These are phyloP conservation scores for Drosophila arizonae DNA, from an alignment of 1,140 invertebrate genomes.

Conservation along the genomic window DNA sequence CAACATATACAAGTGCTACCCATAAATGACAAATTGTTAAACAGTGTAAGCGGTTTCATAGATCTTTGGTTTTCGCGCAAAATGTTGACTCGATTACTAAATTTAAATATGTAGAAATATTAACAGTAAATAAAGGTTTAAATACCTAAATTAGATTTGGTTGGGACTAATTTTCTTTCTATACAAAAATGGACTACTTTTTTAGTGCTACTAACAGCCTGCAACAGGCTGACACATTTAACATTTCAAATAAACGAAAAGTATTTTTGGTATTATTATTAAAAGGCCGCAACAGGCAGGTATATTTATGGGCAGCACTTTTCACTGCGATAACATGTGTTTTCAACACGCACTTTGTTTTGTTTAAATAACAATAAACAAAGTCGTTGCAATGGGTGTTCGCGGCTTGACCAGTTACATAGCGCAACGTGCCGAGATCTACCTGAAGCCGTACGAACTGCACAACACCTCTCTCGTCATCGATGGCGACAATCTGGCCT, in stretches of 20 bases:
- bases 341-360: slow-evolving; percentile 48
- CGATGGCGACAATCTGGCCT: slow-evolving; percentile 91
- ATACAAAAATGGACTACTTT: too few relatives aligned
- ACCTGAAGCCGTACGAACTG: slow-evolving; percentile 86
- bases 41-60: neutral
- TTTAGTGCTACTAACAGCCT: too few relatives aligned
- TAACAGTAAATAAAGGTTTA: too few relatives aligned
- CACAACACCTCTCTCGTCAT: slow-evolving; percentile 89
- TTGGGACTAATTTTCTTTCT: too few relatives aligned
- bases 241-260: too few relatives aligned
- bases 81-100: neutral
- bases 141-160: too few relatives aligned
- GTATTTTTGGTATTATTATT: neutral
- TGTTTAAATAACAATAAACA: slow-evolving; percentile 45
- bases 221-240: too few relatives aligned
- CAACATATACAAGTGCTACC: too few relatives aligned
- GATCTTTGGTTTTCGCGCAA: neutral
- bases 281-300: neutral
- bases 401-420: slow-evolving; percentile 92
- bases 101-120: too few relatives aligned
- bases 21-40: too few relatives aligned
- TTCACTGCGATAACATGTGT: slow-evolving; percentile 16
- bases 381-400: slow-evolving; percentile 88
- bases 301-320: slow-evolving; percentile 25
- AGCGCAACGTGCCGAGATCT: slow-evolving; percentile 86